Evolutionary conservation across 2,113 vertebrate species (phyloP).

Genomic region (Aythya baeri): DNA sequence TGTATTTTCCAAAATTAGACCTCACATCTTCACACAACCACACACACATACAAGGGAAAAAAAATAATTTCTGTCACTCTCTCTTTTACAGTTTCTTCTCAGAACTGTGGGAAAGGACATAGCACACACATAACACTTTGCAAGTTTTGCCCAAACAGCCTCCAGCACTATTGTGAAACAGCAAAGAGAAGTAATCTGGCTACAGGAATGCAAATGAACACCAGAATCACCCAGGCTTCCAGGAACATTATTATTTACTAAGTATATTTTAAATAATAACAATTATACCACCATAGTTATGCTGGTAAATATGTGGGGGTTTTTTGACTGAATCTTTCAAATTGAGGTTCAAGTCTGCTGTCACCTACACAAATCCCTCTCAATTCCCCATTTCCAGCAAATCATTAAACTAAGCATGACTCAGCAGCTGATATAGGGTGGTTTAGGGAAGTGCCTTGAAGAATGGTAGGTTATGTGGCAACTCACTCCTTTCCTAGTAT

Average conservation of each 20-base stretch:
- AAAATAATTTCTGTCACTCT: neutral
- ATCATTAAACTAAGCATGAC: neutral
- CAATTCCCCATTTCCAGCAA: neutral
- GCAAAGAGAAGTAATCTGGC: neutral
- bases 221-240: neutral
- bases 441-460: neutral
- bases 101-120: neutral
- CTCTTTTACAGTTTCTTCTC: neutral
- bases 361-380: neutral
- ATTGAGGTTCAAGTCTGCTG: neutral
- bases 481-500: neutral
- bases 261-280: neutral
- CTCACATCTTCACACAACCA: neutral
- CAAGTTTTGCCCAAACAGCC: neutral
- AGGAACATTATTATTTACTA: neutral
- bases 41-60: neutral
- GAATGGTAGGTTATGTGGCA: neutral
- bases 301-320: neutral
- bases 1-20: neutral
- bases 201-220: neutral
- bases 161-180: neutral
- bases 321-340: neutral
- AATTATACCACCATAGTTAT: neutral
- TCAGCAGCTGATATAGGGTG: neutral
- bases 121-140: neutral